These are phyloP conservation scores for Bufotes viridis DNA, from an alignment of 2,797 vertebrate genomes.

Conservation along the genomic window DNA sequence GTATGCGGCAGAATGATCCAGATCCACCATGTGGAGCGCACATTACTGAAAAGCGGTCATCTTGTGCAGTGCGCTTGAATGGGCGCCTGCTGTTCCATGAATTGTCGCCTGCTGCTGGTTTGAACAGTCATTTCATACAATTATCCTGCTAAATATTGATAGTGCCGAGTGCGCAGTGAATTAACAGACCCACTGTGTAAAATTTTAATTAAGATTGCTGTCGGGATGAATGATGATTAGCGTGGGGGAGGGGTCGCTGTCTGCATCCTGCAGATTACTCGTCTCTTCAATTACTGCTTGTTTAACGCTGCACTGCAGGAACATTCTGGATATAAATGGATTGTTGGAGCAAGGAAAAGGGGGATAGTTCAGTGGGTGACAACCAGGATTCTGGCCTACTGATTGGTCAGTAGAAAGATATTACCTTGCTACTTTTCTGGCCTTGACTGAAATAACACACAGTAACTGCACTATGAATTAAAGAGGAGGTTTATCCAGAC, in stretches of 20 bases:
- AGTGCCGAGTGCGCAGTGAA: constrained; percentile 69
- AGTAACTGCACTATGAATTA: too few species aligned
- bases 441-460: too few species aligned
- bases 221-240: constrained; percentile 65
- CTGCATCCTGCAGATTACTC: not conserved
- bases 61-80: constrained; percentile 60
- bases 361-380: not conserved
- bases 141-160: constrained; percentile 78
- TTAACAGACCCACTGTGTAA: constrained; percentile 77
- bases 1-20: not conserved
- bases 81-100: constrained; percentile 69
- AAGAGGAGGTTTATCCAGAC: too few species aligned
- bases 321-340: not conserved
- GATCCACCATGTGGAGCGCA: constrained; percentile 63
- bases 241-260: not conserved
- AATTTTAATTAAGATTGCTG: constrained; percentile 78
- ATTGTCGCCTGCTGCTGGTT: constrained; percentile 74
- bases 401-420: not conserved
- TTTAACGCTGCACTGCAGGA: not conserved
- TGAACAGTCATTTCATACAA: constrained; percentile 75
- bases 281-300: constrained; percentile 7
- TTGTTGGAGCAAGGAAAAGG: not conserved
- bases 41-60: constrained; percentile 68
- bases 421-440: too few species aligned
- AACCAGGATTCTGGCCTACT: not conserved